These are phyloP conservation scores for Ochlodes sylvanus DNA, from an alignment of 2,888 invertebrate genomes.

Conservation along the genomic window DNA sequence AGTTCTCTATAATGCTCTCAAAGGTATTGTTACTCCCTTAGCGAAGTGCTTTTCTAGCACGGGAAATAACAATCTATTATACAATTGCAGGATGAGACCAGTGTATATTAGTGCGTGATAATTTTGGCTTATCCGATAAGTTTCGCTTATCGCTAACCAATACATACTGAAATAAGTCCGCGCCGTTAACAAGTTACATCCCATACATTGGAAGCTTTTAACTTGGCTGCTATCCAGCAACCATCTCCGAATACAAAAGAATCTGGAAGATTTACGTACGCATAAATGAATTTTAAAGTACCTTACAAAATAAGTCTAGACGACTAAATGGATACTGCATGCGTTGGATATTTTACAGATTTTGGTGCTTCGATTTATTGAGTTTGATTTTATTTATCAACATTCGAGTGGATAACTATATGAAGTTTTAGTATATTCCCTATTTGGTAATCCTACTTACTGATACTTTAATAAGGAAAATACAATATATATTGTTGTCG, in stretches of 20 bases:
- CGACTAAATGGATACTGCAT: slow-evolving; percentile 37
- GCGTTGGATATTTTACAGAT: slow-evolving; percentile 11
- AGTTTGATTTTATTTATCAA: neutral
- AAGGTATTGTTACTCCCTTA: too few species aligned
- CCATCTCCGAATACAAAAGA: slow-evolving; percentile 41
- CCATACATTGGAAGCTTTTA: slow-evolving; percentile 31
- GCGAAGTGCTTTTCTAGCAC: too few species aligned
- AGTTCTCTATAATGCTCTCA: too few species aligned
- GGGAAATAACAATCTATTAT: too few species aligned
- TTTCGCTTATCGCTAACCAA: neutral
- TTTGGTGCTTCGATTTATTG: neutral
- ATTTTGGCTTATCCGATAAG: too few species aligned
- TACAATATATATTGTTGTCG: too few species aligned
- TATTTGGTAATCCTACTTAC: too few species aligned
- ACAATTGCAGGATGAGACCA: too few species aligned
- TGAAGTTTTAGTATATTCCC: too few species aligned
- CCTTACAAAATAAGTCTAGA: slow-evolving; percentile 42
- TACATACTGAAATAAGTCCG: neutral
- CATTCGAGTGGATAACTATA: neutral
- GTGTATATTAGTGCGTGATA: too few species aligned
- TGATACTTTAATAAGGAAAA: too few species aligned
- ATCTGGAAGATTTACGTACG: slow-evolving; percentile 47
- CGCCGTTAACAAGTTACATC: slow-evolving; percentile 34
- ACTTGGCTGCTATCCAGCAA: slow-evolving; percentile 34
- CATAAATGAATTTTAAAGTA: slow-evolving; percentile 53